These are phyloP conservation scores for Hypomesus transpacificus DNA, from an alignment of 2,113 vertebrate species.

Conservation along the genomic window DNA sequence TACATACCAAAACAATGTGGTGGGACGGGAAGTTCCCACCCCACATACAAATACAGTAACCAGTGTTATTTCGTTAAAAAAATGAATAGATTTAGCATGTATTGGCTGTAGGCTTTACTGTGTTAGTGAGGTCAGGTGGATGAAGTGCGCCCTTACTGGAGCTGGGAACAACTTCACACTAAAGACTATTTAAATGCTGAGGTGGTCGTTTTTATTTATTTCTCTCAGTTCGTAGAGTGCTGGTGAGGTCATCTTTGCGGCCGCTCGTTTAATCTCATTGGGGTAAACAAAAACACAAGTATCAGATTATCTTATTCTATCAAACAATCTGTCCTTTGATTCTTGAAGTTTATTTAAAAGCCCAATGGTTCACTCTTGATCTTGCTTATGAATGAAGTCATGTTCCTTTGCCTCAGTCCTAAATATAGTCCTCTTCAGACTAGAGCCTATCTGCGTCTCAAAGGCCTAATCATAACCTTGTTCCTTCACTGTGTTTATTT, in stretches of 20 bases:
- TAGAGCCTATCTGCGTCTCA: slow-evolving; percentile 55
- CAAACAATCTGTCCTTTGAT: neutral
- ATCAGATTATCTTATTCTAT: neutral
- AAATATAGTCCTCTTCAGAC: slow-evolving; percentile 48
- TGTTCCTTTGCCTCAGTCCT: slow-evolving; percentile 17
- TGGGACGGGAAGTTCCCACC: too few relatives aligned
- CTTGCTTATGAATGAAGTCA: slow-evolving; percentile 33
- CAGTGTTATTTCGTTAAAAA: too few relatives aligned
- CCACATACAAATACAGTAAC: too few relatives aligned
- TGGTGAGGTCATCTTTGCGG: neutral
- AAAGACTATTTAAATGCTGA: too few relatives aligned
- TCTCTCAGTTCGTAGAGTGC: neutral
- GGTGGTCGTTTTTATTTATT: neutral
- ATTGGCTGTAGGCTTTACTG: too few relatives aligned
- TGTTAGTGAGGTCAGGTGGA: too few relatives aligned
- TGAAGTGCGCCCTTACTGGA: too few relatives aligned
- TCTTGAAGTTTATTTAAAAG: slow-evolving; percentile 1
- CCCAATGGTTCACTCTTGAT: neutral
- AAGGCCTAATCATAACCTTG: slow-evolving; percentile 64
- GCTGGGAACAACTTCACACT: too few relatives aligned
- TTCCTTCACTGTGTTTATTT: slow-evolving; percentile 60
- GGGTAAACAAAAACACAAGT: neutral
- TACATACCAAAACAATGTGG: too few relatives aligned
- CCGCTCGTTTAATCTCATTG: neutral
- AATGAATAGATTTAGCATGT: too few relatives aligned